These are phyloP conservation scores for Macropus fuliginosus DNA, from an alignment of 2,797 vertebrate species.

Conservation along the genomic window DNA sequence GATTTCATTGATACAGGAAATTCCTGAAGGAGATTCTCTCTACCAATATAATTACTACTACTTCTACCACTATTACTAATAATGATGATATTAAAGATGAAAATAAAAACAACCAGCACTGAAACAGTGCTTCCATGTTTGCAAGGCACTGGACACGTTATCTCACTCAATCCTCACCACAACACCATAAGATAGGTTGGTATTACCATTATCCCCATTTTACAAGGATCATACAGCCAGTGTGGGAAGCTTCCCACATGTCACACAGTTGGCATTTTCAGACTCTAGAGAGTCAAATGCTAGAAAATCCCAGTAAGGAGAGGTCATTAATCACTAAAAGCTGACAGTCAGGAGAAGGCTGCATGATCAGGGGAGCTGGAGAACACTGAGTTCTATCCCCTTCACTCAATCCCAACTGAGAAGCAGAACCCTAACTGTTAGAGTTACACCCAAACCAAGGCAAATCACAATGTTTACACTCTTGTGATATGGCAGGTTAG, in stretches of 20 bases:
- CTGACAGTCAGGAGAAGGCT: background rate
- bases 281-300: background rate
- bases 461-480: constrained; percentile 17
- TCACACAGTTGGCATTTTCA: constrained; percentile 1
- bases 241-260: constrained; percentile 14
- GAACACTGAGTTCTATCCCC: background rate
- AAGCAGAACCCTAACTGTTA: background rate
- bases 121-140: background rate
- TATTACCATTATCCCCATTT: background rate
- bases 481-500: constrained; percentile 16
- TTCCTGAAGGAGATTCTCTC: background rate
- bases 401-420: background rate
- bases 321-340: background rate
- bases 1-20: background rate
- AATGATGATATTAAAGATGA: background rate
- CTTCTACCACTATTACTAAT: no score
- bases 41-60: background rate
- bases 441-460: constrained; percentile 6
- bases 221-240: background rate
- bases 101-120: background rate
- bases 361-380: background rate
- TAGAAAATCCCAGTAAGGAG: background rate
- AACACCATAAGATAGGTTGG: background rate
- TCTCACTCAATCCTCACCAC: background rate
- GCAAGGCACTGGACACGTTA: background rate